phyloP scores from a whole-genome alignment of 2,888 invertebrate genomes.

The Cheilosia urbana region DNA sequence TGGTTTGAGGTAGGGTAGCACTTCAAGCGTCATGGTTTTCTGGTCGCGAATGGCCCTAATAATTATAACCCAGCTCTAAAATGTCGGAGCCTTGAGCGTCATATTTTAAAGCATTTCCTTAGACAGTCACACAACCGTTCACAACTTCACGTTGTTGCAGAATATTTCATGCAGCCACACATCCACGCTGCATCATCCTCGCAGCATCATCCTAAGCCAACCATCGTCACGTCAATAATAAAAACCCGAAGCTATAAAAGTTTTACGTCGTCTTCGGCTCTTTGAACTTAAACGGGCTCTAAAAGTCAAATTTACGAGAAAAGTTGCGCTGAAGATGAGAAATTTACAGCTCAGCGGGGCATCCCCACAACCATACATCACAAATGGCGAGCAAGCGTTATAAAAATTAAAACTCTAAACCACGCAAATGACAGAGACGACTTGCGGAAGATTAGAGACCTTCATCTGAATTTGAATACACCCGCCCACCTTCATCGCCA shows the following conservation, averaged over 20 bases:
- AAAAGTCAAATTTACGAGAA: constrained; percentile 36
- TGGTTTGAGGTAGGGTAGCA: too few species aligned
- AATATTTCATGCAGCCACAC: too few species aligned
- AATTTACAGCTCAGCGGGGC: background rate
- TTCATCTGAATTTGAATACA: background rate
- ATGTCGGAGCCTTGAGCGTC: too few species aligned
- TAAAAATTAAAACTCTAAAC: too few species aligned
- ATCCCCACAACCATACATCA: background rate
- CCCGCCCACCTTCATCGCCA: background rate
- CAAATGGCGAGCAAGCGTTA: too few species aligned
- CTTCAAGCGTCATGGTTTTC: too few species aligned
- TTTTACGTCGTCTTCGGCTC: background rate
- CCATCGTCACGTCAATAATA: background rate
- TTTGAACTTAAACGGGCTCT: constrained; percentile 22
- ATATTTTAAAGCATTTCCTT: too few species aligned
- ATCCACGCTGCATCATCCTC: background rate
- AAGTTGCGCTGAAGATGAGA: constrained; percentile 6
- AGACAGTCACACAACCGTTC: too few species aligned
- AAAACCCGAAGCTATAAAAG: constrained; percentile 7
- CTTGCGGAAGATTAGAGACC: background rate
- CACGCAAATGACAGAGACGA: background rate
- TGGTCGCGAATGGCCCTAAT: too few species aligned
- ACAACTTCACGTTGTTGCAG: too few species aligned
- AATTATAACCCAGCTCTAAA: too few species aligned
- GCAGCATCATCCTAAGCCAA: background rate